Conservation (phyloP, 2,113 vertebrate species). For the Lipotes vexillifer region DNA sequence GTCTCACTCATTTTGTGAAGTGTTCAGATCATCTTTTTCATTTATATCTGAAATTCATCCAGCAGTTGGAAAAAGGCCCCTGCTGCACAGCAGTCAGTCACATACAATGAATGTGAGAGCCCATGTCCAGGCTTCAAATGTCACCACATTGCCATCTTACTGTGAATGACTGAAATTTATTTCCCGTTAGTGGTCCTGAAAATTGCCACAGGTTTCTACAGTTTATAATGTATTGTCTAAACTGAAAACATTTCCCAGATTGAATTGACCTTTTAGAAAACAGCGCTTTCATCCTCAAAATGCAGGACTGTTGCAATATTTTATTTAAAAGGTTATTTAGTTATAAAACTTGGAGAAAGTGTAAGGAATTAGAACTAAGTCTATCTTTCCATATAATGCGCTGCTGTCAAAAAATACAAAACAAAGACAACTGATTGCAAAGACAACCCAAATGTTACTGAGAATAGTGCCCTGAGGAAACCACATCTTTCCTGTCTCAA, state of each 20-base stretch:
- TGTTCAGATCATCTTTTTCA: conserved; percentile 64
- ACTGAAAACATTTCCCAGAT: conserved; percentile 78
- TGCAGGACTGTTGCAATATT: conserved; percentile 77
- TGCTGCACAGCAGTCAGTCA: conserved; percentile 36
- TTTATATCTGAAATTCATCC: conserved; percentile 65
- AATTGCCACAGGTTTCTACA: conserved; percentile 73
- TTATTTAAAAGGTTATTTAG: conserved; percentile 83
- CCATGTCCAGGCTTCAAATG: conserved; percentile 77
- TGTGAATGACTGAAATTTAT: conserved; percentile 80
- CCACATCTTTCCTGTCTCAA: not conserved
- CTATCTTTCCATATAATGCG: conserved; percentile 53
- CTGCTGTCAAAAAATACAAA: conserved; percentile 39
- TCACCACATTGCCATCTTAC: conserved; percentile 84
- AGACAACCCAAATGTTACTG: not conserved
- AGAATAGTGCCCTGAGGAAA: conserved; percentile 5
- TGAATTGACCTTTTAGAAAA: conserved; percentile 81
- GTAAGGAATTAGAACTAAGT: conserved; percentile 55
- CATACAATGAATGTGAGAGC: conserved; percentile 63
- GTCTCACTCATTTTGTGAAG: conserved; percentile 58
- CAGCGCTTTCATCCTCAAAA: conserved; percentile 78
- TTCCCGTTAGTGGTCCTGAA: conserved; percentile 77
- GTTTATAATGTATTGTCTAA: conserved; percentile 79
- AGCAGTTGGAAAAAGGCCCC: conserved; percentile 46
- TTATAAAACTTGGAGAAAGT: conserved; percentile 71
- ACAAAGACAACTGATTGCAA: conserved; percentile 36